Evolutionary conservation across 2,113 vertebrate genomes (phyloP).

Genomic region (Centrocercus urophasianus): DNA sequence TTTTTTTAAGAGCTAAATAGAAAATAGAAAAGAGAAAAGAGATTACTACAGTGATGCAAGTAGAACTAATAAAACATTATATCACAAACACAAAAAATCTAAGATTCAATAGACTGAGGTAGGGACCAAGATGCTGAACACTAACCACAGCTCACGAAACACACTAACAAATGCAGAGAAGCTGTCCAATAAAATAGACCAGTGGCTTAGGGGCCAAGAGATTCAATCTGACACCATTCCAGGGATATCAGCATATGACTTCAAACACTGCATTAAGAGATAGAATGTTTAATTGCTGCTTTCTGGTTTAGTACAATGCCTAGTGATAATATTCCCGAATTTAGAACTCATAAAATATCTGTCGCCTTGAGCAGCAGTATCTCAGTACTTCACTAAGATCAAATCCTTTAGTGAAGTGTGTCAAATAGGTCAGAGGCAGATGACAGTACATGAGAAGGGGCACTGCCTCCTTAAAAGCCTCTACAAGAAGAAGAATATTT

Average conservation of each 20-base stretch:
- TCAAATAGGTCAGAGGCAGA: constrained; percentile 34
- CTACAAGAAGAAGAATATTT: constrained; percentile 1
- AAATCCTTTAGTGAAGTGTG: constrained; percentile 34
- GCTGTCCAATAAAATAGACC: constrained; percentile 55
- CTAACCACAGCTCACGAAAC: neutral
- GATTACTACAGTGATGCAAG: neutral
- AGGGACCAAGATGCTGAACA: neutral
- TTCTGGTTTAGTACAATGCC: constrained; percentile 44
- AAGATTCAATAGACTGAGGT: neutral
- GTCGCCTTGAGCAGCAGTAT: constrained; percentile 44
- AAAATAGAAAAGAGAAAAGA: neutral
- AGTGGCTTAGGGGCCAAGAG: neutral
- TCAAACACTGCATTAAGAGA: constrained; percentile 55
- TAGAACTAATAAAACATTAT: constrained; percentile 3
- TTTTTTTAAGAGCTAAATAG: neutral
- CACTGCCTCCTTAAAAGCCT: neutral
- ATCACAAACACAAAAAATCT: constrained; percentile 23
- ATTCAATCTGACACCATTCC: constrained; percentile 69
- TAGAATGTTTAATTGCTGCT: constrained; percentile 51
- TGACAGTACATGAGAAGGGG: constrained; percentile 11
- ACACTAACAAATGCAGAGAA: constrained; percentile 23
- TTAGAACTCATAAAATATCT: constrained; percentile 40
- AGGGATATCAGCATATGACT: constrained; percentile 63
- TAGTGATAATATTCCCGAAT: constrained; percentile 51
- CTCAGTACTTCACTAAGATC: constrained; percentile 25